These are phyloP conservation scores for Mystacides longicornis DNA, from an alignment of 2,888 invertebrate genomes.

Conservation along the genomic window DNA sequence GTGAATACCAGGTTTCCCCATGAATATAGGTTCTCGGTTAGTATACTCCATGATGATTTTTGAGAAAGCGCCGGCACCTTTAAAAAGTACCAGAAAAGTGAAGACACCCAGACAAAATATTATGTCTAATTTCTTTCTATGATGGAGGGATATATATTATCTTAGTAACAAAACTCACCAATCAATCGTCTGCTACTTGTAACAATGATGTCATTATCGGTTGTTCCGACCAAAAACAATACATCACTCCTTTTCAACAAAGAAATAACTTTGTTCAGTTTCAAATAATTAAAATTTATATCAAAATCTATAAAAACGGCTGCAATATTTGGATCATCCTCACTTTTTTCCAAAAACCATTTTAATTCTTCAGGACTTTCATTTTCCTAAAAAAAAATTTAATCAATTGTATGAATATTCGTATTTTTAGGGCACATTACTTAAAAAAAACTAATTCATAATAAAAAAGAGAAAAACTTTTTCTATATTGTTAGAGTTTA, in stretches of 20 bases:
- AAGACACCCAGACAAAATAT: neutral
- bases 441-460: no score
- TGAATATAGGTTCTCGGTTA: neutral
- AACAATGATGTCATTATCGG: neutral
- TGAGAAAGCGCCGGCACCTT: neutral
- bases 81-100: no score
- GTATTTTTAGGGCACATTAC: no score
- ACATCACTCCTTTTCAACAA: neutral
- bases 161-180: no score
- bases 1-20: neutral
- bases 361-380: neutral
- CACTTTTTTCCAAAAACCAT: neutral
- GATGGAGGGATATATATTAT: no score
- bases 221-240: neutral
- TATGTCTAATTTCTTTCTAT: no score
- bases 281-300: slow-evolving; percentile 3
- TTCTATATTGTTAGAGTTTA: no score
- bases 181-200: neutral
- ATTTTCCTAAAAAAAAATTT: neutral
- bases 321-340: neutral
- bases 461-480: no score
- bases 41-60: neutral
- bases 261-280: neutral
- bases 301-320: slow-evolving; percentile 4
- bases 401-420: neutral